These are phyloP conservation scores for Catocala sponsa DNA, from an alignment of 2,888 invertebrate species.

Conservation along the genomic window DNA sequence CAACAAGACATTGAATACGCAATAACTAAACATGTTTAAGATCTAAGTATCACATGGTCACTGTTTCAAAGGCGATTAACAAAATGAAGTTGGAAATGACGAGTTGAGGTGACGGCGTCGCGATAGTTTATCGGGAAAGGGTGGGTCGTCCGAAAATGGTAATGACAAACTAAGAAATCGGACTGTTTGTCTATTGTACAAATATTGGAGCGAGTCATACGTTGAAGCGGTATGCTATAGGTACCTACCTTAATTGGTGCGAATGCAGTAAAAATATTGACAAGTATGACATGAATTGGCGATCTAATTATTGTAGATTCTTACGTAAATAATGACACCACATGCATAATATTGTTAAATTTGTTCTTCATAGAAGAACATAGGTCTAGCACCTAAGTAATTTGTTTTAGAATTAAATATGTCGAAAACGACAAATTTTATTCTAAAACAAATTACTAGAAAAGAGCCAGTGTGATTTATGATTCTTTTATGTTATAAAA, in stretches of 20 bases:
- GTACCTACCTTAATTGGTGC: constrained; percentile 5
- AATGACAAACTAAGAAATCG: constrained; percentile 76
- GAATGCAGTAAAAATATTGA: no score
- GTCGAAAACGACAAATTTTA: no score
- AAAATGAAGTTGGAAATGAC: constrained; percentile 72
- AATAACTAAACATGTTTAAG: constrained; percentile 75
- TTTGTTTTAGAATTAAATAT: no score
- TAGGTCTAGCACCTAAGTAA: no score
- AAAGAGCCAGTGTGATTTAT: no score
- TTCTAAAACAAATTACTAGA: no score
- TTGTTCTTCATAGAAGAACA: no score
- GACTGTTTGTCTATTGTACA: constrained; percentile 67
- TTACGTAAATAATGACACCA: no score
- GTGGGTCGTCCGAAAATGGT: constrained; percentile 79
- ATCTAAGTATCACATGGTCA: constrained; percentile 57
- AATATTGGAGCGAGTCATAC: constrained; percentile 47
- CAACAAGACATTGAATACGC: constrained; percentile 66
- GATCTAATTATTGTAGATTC: no score
- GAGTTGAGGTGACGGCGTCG: constrained; percentile 67
- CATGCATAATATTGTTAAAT: no score
- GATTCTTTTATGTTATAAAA: no score
- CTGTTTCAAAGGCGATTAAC: constrained; percentile 51
- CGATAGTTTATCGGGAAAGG: constrained; percentile 73
- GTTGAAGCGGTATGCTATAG: constrained; percentile 15
- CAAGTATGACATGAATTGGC: no score